These are phyloP conservation scores for Morpho helenor DNA, from an alignment of 2,888 invertebrate genomes.

Conservation along the genomic window DNA sequence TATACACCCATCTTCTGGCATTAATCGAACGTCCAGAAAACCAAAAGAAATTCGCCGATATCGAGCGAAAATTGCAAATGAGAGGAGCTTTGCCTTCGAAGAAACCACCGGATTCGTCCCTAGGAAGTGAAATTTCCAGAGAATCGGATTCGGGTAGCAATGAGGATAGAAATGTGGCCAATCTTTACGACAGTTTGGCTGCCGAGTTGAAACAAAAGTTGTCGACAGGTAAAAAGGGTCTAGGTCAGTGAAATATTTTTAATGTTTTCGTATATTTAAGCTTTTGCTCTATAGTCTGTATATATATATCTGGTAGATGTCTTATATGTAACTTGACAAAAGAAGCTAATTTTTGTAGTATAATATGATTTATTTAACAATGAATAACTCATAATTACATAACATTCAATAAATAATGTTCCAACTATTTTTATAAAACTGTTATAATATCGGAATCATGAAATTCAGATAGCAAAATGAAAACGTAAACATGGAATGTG, in stretches of 20 bases:
- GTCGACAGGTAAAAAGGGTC: slow-evolving; percentile 76
- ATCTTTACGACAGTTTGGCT: slow-evolving; percentile 93
- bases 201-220: slow-evolving; percentile 89
- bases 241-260: slow-evolving; percentile 63
- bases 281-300: not conserved
- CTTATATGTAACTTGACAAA: too few relatives aligned
- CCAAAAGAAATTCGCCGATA: slow-evolving; percentile 90
- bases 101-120: slow-evolving; percentile 84
- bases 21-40: slow-evolving; percentile 90
- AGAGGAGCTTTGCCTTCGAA: slow-evolving; percentile 80
- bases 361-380: too few relatives aligned
- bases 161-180: slow-evolving; percentile 84
- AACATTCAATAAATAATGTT: too few relatives aligned
- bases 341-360: too few relatives aligned
- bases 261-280: slow-evolving; percentile 37
- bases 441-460: too few relatives aligned
- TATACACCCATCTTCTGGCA: slow-evolving; percentile 91
- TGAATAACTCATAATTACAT: too few relatives aligned
- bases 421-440: too few relatives aligned
- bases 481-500: too few relatives aligned
- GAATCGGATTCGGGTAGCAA: slow-evolving; percentile 85
- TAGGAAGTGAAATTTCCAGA: slow-evolving; percentile 86
- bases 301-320: too few relatives aligned
- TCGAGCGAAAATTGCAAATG: slow-evolving; percentile 81
- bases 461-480: too few relatives aligned